Evolutionary conservation across 1,140 invertebrate species (phyloP).

Genomic region (Hirudo medicinalis): DNA sequence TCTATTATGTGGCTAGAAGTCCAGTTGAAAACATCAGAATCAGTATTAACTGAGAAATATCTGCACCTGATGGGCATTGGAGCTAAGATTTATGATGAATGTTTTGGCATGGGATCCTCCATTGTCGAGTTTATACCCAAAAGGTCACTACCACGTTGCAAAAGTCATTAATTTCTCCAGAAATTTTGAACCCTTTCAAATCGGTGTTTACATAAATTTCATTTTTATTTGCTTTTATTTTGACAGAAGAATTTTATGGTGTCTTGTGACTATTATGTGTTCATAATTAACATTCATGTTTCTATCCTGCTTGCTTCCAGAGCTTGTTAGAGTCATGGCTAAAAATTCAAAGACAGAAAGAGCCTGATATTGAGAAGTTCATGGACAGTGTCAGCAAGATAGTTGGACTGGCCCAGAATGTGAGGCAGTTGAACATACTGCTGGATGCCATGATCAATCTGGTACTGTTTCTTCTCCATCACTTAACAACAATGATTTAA

Average conservation of each 20-base stretch:
- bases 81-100: too few species aligned
- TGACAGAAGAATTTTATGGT: background rate
- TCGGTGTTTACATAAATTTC: background rate
- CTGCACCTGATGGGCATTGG: too few species aligned
- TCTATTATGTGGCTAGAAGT: too few species aligned
- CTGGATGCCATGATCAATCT: slow-evolving; percentile 14
- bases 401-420: slow-evolving; percentile 5
- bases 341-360: slow-evolving; percentile 5
- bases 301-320: background rate
- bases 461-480: background rate
- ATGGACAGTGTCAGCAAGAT: slow-evolving; percentile 14
- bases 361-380: slow-evolving; percentile 14
- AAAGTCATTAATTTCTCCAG: too few species aligned
- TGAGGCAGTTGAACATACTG: slow-evolving; percentile 12
- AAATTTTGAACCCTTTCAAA: too few species aligned
- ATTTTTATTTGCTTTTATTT: background rate
- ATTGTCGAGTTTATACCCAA: too few species aligned
- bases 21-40: too few species aligned
- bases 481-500: background rate
- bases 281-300: background rate
- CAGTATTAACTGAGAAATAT: too few species aligned
- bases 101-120: too few species aligned
- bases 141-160: too few species aligned
- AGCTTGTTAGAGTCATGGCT: slow-evolving; percentile 12
- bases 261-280: background rate